phyloP scores from a whole-genome alignment of 2,113 vertebrate genomes.

The Chaenogobius annularis region DNA sequence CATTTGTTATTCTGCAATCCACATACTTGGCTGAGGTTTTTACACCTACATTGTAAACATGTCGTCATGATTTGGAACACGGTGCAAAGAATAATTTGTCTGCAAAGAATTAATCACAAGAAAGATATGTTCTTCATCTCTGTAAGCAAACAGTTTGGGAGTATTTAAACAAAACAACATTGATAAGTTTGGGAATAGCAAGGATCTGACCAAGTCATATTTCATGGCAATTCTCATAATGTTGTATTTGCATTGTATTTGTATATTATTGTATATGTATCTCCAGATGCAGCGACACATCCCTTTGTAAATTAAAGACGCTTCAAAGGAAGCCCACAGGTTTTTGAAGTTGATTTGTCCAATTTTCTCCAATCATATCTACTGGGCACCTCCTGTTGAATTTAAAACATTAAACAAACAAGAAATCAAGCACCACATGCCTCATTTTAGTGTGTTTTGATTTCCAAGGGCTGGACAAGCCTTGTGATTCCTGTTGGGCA shows the following conservation, averaged over 20 bases:
- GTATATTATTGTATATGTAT: background rate
- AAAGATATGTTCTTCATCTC: slow-evolving; percentile 17
- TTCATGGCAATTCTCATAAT: background rate
- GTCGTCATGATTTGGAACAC: slow-evolving; percentile 16
- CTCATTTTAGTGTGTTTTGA: slow-evolving; percentile 5
- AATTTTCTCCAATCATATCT: slow-evolving; percentile 21
- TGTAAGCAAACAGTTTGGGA: too few relatives aligned
- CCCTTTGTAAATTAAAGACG: background rate
- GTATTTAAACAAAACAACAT: too few relatives aligned
- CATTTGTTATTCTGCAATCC: background rate
- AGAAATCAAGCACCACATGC: background rate
- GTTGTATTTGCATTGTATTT: too few relatives aligned
- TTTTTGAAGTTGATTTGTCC: slow-evolving; percentile 15
- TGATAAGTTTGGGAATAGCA: background rate
- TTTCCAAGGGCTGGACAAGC: slow-evolving; percentile 43
- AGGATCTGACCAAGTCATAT: background rate
- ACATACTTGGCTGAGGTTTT: slow-evolving; percentile 9
- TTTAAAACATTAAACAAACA: slow-evolving; percentile 27
- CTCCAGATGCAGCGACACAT: background rate
- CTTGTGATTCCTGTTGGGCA: slow-evolving; percentile 45
- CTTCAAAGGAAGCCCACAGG: background rate
- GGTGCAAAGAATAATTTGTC: slow-evolving; percentile 15
- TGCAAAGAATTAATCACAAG: slow-evolving; percentile 23
- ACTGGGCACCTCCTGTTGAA: slow-evolving; percentile 26
- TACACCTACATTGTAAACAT: slow-evolving; percentile 17